Percentiles rank a stretch among this genome's conserved stretches.
Evolutionary conservation across 1,140 invertebrate genomes (phyloP).

Genomic region (Macrocentrus cingulum): DNA sequence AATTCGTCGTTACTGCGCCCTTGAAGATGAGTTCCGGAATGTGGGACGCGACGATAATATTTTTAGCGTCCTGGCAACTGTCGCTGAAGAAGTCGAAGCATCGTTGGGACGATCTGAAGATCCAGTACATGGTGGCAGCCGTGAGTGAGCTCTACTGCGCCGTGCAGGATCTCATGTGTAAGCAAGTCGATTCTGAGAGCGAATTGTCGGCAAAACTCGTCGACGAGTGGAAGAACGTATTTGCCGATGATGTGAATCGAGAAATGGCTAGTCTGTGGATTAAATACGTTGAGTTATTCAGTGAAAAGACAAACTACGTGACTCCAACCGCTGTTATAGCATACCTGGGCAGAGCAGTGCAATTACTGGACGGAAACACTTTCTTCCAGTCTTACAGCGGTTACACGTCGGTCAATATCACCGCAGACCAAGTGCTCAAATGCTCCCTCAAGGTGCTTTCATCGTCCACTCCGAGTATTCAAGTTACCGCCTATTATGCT

Average conservation of each 20-base stretch:
- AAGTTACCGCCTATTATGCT: conserved; percentile 57
- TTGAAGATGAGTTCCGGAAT: conserved; percentile 53
- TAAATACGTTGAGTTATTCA: conserved; percentile 43
- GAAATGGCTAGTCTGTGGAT: conserved; percentile 60
- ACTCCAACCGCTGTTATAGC: conserved; percentile 39
- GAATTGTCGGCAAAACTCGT: conserved; percentile 54
- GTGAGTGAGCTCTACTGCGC: conserved; percentile 59
- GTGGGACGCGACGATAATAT: conserved; percentile 71
- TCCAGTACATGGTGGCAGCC: conserved; percentile 38
- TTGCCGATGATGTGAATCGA: conserved; percentile 58
- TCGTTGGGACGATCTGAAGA: conserved; percentile 53
- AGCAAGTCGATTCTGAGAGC: conserved; percentile 52
- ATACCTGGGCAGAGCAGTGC: conserved; percentile 45
- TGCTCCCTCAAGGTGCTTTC: conserved; percentile 48
- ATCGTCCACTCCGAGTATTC: conserved; percentile 49
- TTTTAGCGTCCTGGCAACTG: conserved; percentile 64
- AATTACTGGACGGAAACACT: conserved; percentile 38
- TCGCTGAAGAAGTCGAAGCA: conserved; percentile 54
- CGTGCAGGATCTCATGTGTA: conserved; percentile 54
- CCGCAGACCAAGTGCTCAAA: conserved; percentile 36
- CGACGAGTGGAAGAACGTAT: conserved; percentile 65
- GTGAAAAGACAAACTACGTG: conserved; percentile 34
- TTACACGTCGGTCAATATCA: conserved; percentile 21
- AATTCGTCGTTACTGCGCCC: conserved; percentile 46
- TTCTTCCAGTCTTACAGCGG: conserved; percentile 35